These are phyloP conservation scores for Stegana nigrithorax DNA, from an alignment of 2,888 invertebrate genomes.

Conservation along the genomic window DNA sequence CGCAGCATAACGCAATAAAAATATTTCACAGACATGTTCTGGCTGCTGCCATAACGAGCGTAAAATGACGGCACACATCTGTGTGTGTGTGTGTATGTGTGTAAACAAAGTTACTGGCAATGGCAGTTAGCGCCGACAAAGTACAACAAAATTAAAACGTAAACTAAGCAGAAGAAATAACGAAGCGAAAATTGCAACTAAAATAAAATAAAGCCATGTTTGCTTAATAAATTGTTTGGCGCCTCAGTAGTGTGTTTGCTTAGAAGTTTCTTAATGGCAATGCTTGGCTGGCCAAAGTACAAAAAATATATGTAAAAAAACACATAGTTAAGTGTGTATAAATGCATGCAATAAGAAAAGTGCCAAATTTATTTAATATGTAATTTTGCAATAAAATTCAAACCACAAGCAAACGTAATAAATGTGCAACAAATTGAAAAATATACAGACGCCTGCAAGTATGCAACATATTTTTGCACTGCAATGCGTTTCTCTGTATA, in stretches of 20 bases:
- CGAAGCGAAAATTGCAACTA: constrained; percentile 61
- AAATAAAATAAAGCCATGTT: constrained; percentile 61
- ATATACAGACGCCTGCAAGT: background rate
- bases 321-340: too few relatives aligned
- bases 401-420: too few relatives aligned
- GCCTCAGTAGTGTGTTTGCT: constrained; percentile 51
- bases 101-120: constrained; percentile 17
- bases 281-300: too few relatives aligned
- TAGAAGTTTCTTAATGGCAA: constrained; percentile 56
- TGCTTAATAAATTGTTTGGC: constrained; percentile 55
- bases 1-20: constrained; percentile 48
- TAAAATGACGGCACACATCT: constrained; percentile 58
- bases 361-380: too few relatives aligned
- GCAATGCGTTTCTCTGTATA: background rate
- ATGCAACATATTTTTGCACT: background rate
- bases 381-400: too few relatives aligned
- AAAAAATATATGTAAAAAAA: too few relatives aligned
- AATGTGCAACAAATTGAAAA: too few relatives aligned
- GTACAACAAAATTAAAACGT: background rate
- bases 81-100: background rate
- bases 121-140: background rate
- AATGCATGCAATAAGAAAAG: too few relatives aligned
- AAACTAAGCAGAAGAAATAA: constrained; percentile 42
- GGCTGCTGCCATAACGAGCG: constrained; percentile 58
- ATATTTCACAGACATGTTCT: constrained; percentile 30